phyloP scores from a whole-genome alignment of 2,888 invertebrate genomes.

The Pachliopta kotzebuea region DNA sequence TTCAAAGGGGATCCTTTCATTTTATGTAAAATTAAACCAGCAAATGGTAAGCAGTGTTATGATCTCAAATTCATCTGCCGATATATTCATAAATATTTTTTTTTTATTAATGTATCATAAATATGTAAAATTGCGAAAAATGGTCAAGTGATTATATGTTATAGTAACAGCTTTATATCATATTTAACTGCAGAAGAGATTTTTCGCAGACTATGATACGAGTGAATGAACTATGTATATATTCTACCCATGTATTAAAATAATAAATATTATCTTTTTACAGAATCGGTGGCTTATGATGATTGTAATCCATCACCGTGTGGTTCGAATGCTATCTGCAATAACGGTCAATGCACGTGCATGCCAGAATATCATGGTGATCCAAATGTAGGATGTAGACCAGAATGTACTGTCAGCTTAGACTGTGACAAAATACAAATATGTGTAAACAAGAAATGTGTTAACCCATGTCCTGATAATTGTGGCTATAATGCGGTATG shows the following conservation, averaged over 20 bases:
- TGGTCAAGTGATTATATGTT: too few species aligned
- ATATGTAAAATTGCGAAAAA: too few species aligned
- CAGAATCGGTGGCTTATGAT: conserved; percentile 64
- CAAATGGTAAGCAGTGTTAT: too few species aligned
- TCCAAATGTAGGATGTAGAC: conserved; percentile 88
- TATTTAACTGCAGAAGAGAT: too few species aligned
- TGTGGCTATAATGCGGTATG: conserved; percentile 89
- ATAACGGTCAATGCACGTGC: conserved; percentile 86
- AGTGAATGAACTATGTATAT: background rate
- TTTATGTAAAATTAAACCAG: too few species aligned
- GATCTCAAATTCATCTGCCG: too few species aligned
- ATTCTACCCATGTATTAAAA: background rate
- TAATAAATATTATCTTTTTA: conserved; percentile 24
- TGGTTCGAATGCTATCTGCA: conserved; percentile 87
- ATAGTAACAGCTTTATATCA: too few species aligned
- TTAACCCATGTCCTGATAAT: conserved; percentile 88
- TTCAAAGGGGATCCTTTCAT: too few species aligned
- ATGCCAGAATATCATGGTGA: conserved; percentile 87
- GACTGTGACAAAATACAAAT: conserved; percentile 87
- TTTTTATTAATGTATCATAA: too few species aligned
- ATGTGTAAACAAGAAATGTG: conserved; percentile 87
- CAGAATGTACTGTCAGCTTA: conserved; percentile 88
- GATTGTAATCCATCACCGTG: conserved; percentile 85
- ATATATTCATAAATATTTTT: too few species aligned
- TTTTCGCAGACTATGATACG: background rate